A percentile compares a stretch with the other conserved stretches of the same genome.
These are phyloP conservation scores for Cepaea nemoralis DNA, from an alignment of 1,140 invertebrate genomes.

Conservation along the genomic window DNA sequence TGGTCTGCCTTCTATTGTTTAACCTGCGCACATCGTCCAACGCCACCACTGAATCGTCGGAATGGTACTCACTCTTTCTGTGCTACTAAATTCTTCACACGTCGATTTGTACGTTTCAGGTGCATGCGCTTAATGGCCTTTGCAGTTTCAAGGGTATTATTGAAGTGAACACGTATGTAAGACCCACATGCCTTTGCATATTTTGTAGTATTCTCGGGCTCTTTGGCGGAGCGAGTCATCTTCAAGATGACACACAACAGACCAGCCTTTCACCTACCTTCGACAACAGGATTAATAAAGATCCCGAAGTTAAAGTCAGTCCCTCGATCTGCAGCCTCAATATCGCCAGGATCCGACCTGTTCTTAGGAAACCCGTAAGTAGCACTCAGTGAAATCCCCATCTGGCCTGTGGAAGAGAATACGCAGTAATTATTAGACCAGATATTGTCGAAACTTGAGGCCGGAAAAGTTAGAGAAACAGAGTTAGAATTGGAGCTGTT, in stretches of 20 bases:
- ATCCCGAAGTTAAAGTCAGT: constrained; percentile 66
- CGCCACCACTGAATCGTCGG: constrained; percentile 95
- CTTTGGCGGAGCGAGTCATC: no score
- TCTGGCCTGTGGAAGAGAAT: constrained; percentile 27
- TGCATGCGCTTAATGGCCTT: constrained; percentile 96
- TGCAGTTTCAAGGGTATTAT: constrained; percentile 98
- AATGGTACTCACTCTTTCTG: constrained; percentile 99
- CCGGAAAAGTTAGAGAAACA: no score
- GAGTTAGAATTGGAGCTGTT: no score
- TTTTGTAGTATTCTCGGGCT: no score
- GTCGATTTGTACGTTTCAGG: constrained; percentile 91
- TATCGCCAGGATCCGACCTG: constrained; percentile 46
- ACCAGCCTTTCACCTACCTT: neutral
- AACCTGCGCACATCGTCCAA: constrained; percentile 97
- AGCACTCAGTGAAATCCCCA: constrained; percentile 58
- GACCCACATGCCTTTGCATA: no score
- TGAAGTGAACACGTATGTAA: no score
- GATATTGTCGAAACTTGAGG: no score
- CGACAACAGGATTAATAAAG: constrained; percentile 68
- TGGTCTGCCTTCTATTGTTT: constrained; percentile 95
- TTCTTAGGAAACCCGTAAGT: constrained; percentile 51
- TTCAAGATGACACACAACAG: no score
- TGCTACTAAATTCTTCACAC: constrained; percentile 95
- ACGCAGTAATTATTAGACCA: no score
- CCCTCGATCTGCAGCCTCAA: constrained; percentile 54